Base-by-base conservation (phyloP, 2,113 vertebrate species). In the Elephas maximus region DNA sequence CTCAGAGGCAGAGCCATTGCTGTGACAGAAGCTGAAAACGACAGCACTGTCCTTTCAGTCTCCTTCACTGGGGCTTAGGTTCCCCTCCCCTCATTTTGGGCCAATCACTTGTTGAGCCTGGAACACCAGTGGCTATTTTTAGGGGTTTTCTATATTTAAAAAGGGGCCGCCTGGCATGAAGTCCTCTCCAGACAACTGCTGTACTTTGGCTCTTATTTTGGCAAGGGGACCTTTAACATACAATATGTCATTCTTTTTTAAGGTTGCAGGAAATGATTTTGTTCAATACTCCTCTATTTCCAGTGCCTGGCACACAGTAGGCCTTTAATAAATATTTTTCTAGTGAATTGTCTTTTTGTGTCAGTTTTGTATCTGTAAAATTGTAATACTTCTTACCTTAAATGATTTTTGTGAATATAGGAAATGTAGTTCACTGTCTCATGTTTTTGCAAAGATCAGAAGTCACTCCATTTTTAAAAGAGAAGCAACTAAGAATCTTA, bases 141-240 rank as follows among this genome's bases (percentile, higher is more conserved):
- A 97, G 96, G 67, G 84, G 26, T 6, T 53, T 89, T 97, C 97
- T 97, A 95, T 97, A 93, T 97, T 97, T 98, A 97, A 83, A 93
- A 65, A 3, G 37, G 88, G 78, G 10, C 93, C 51, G 77, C 33
- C 60, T 83, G n/a, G 51, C 81, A 4, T 51, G 79, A 88, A 71
- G 57, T 51, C 48, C 63, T 73, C 45, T 67, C n/a, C 30, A 48
- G 90, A 81, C 92, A 94, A 69, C 96, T 95, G 95, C 62, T 65
- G 44, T 37, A 12, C 24, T 28, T 24, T 23, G 45, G n/a, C 67
- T 85, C 73, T 79, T 51, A 92, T 80, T 93, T 74, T 78, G 84
- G 41, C 63, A 69, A 82, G 33, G 23, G 69, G n/a, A 60, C 69
- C n/a, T 93, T 90, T 95, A 48, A 93, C 79, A 33, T 20, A 65